Base-by-base conservation (phyloP, 1,140 invertebrate genomes). In the Gryon sp. region DNA sequence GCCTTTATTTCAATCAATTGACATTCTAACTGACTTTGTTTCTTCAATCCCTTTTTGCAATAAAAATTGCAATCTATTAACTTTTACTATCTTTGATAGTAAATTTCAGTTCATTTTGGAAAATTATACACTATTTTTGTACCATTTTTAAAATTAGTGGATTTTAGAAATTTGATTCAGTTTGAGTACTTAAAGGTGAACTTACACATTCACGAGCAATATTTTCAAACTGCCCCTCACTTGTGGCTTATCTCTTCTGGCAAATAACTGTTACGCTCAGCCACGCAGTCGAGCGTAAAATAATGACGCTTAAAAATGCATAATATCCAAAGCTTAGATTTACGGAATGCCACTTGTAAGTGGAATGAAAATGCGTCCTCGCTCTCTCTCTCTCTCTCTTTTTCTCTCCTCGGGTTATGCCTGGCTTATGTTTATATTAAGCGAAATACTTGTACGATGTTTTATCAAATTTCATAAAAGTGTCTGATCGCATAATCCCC, bases 301-400 rank as follows among this genome's bases (percentile, higher is more conserved):
- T 74, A 78, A 74, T 68, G 53, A 65, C 24, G 57, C 63, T 65
- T 57, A 65, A 55, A 62, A 78, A 78, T 73, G 62, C 69, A 63
- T 73, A 66, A 43, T 62, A 66, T 32, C 36, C 15, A 40, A 70
- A 28, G 48, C 30, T 45, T 40, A 50, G 68, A 73, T 69, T 76
- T 63, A 53, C 41, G 50, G 72, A 76, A 76, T 77, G 52, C 59
- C 52, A 48, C 43, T 36, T 38, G 45, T 7, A 68, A 62, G 59
- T 68, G 24, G 12, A 48, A 20, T 8, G 48, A 16, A 34, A 45
- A 43, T 46, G 46, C 26, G 32, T 60, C n/a, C n/a, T n/a, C n/a
- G n/a, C n/a, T n/a, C n/a, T n/a, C n/a, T n/a, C n/a, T n/a, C n/a
- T n/a, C n/a, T n/a, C n/a, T n/a, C n/a, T n/a, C n/a, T n/a, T n/a